phyloP scores from a whole-genome alignment of 2,113 vertebrate species.

The Mesembrinibis cayennensis region DNA sequence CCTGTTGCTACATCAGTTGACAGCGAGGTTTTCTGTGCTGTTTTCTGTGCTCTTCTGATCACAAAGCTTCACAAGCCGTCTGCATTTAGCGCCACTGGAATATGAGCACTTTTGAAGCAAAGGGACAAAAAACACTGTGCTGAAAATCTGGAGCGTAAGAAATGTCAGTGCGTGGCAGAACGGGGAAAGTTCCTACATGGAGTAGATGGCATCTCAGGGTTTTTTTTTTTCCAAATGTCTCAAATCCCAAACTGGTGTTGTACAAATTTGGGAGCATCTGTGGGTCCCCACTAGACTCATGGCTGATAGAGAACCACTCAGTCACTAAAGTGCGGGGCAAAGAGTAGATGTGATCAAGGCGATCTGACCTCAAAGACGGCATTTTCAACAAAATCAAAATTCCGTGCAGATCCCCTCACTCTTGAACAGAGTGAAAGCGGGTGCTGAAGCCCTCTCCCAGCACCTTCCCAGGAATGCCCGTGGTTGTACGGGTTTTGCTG shows the following conservation, averaged over 20 bases:
- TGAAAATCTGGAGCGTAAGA: not conserved
- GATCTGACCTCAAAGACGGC: not conserved
- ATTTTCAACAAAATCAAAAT: not conserved
- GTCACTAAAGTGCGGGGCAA: not conserved
- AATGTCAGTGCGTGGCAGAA: not conserved
- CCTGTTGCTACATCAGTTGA: not conserved
- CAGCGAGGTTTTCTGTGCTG: not conserved
- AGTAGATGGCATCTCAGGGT: fast-evolving
- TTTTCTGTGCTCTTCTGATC: not conserved
- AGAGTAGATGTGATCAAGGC: fast-evolving
- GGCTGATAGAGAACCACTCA: not conserved
- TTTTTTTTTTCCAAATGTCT: not conserved
- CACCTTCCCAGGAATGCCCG: fast-evolving
- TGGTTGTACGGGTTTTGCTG: fast-evolving
- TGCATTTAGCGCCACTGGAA: fast-evolving
- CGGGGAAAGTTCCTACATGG: fast-evolving
- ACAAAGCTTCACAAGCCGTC: not conserved
- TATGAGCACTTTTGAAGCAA: not conserved
- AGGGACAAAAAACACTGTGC: not conserved
- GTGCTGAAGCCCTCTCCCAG: not conserved
- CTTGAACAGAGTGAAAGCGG: fast-evolving
- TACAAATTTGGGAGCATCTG: fast-evolving
- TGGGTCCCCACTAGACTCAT: not conserved
- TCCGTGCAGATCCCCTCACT: fast-evolving
- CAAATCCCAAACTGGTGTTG: too few species aligned